Base-by-base conservation (phyloP, 2,888 invertebrate species). In the Phytoseiulus persimilis region DNA sequence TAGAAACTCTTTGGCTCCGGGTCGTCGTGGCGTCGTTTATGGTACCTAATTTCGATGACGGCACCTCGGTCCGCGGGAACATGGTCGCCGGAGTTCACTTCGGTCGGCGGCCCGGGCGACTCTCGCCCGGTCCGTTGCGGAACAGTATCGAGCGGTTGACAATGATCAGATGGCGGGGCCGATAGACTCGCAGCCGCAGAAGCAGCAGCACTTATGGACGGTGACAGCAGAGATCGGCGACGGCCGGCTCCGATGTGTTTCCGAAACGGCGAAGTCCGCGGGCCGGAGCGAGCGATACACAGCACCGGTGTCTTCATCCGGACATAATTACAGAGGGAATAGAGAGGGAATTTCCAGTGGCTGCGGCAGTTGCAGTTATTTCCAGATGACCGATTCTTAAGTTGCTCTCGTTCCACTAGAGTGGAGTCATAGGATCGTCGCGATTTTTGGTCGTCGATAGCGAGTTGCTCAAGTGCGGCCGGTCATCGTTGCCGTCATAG, bases 361-460 rank as follows among this genome's bases (percentile, higher is more conserved):
- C 65, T 14, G 65, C 28, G 18, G 65, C 65, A 65, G 65, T 65
- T 65, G 65, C 65, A 6, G 65, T 65, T 65, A 65, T 65, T 65
- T 65, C 65, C 65, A 65, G 65, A 65, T 65, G 65, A 65, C 65
- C 65, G 65, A 65, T 65, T 65, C 65, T 65, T 65, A 65, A 65
- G 65, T 65, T 65, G 65, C 65, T 65, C 65, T 65, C 65, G 65
- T 65, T 65, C 65, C 65, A 65, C 9, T 65, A 65, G 65, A 65
- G 65, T 65, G 65, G 65, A 65, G 65, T 65, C 65, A 65, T 65
- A 65, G 65, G 18, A 65, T 65, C 65, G 65, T 18, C 18, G 65
- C 18, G 65, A 65, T 65, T 65, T 65, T 65, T 65, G 23, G 5
- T 65, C 65, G 65, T 65, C 65, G 65, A 23, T 28, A 65, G 9